phyloP scores from a whole-genome alignment of 2,888 invertebrate genomes.

The Nebria salina region DNA sequence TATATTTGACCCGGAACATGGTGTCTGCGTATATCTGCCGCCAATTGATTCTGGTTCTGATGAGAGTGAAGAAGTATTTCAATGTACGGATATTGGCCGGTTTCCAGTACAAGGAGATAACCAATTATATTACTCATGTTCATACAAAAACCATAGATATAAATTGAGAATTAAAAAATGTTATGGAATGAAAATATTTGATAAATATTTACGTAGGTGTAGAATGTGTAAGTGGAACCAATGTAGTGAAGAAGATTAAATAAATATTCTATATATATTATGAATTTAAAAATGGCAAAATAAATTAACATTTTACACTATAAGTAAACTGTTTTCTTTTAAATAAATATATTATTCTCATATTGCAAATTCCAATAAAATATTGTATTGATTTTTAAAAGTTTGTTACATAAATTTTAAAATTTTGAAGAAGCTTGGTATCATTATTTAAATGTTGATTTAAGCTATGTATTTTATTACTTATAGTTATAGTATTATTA shows the following conservation, averaged over 20 bases:
- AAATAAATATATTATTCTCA: too few species aligned
- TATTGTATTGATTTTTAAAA: too few species aligned
- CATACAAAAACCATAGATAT: constrained; percentile 57
- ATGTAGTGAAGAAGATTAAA: constrained; percentile 25
- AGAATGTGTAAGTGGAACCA: constrained; percentile 44
- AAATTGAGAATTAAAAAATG: constrained; percentile 61
- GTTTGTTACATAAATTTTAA: too few species aligned
- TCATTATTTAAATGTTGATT: not conserved
- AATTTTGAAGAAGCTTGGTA: not conserved
- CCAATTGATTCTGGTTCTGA: constrained; percentile 20
- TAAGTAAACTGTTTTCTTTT: too few species aligned
- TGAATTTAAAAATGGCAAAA: constrained; percentile 3
- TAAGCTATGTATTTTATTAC: not conserved
- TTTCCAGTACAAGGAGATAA: constrained; percentile 62
- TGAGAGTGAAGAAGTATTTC: constrained; percentile 51
- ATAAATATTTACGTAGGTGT: constrained; percentile 56
- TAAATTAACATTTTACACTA: too few species aligned
- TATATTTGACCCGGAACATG: constrained; percentile 60
- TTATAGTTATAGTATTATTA: not conserved
- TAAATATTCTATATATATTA: not conserved
- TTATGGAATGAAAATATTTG: constrained; percentile 62
- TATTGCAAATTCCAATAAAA: too few species aligned
- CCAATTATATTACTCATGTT: constrained; percentile 64
- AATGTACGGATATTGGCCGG: constrained; percentile 60
- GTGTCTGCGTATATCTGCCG: constrained; percentile 56